Percentiles rank a stretch among this genome's conserved stretches.
Conservation (phyloP, 1,140 invertebrate species). For the Latrodectus geometricus region DNA sequence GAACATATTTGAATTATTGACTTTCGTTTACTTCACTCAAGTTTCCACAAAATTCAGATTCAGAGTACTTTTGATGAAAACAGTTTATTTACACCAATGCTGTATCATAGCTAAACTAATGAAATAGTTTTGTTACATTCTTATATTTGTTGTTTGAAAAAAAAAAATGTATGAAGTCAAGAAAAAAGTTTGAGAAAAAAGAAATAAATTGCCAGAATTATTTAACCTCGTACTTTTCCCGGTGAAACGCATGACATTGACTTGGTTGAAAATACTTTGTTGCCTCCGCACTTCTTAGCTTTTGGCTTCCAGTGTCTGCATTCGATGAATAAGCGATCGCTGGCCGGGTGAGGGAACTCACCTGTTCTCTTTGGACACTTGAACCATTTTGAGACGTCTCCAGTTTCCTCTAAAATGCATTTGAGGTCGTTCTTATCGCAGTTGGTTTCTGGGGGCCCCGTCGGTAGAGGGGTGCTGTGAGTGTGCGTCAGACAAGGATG, state of each 20-base stretch:
- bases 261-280: neutral
- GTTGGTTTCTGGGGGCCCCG: neutral
- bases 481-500: slow-evolving; percentile 34
- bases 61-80: too few relatives aligned
- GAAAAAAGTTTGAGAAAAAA: too few relatives aligned
- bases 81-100: too few relatives aligned
- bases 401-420: slow-evolving; percentile 17
- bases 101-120: too few relatives aligned
- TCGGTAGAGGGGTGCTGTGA: neutral
- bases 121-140: too few relatives aligned
- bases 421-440: slow-evolving; percentile 20
- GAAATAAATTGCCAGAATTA: too few relatives aligned
- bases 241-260: slow-evolving; percentile 18
- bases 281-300: slow-evolving; percentile 18
- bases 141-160: too few relatives aligned
- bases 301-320: slow-evolving; percentile 24
- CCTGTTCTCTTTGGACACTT: slow-evolving; percentile 16
- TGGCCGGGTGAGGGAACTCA: slow-evolving; percentile 6
- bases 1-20: too few relatives aligned
- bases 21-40: too few relatives aligned
- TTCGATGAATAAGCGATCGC: slow-evolving; percentile 1
- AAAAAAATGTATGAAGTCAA: too few relatives aligned
- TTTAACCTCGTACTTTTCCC: too few relatives aligned
- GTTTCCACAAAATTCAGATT: too few relatives aligned
- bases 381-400: slow-evolving; percentile 23